Base-by-base conservation (phyloP, 2,888 invertebrate species). In the Hoplodrina ambigua region DNA sequence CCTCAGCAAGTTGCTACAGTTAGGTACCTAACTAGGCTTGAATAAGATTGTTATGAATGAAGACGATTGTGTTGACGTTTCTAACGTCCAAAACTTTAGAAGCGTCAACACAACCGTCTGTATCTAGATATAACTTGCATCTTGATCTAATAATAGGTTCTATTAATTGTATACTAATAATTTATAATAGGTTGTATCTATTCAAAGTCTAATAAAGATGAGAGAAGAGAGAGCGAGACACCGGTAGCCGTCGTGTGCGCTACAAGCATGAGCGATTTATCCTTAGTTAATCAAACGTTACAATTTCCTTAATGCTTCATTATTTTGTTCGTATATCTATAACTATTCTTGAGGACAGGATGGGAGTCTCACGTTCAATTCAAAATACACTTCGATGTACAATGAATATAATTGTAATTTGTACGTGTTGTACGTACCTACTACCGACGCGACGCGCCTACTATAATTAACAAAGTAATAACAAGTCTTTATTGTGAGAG, bases 221-320 rank as follows among this genome's bases (percentile, higher is more conserved):
- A 46, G 46, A 5, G 10, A 19, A 59, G 19, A 54, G 19, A 46
- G 4, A 56, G n/a, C 44, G 19, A 4, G 17, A 33, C 8, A 15
- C 7, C 5, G 15, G 15, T 46, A 15, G 17, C 13, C 10, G 44
- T 54, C 20, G 33, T 46, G 11, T 20, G 30, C 25, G 19, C 41
- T 25, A n/a, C n/a, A 49, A 20, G 58, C 5, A 17, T 1, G 15
- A 63, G 25, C 19, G 10, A 15, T 25, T 44, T 41, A 11, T 52
- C 20, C 15, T 54, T 1, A 41, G 41, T 13, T 7, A 11, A 72
- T 72, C 17, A 41, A 57, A 37, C 7, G 17, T 15, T 37, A 52
- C n/a, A 15, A 49, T 50, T 60, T 66, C 62, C 72, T 78, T 19
- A 60, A 44, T 20, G 25, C 53, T 46, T 25, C 19, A 75, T 20